Percentiles rank a stretch among this genome's conserved stretches.
phyloP scores from a whole-genome alignment of 2,797 vertebrate genomes.

The Cuculus canorus region DNA sequence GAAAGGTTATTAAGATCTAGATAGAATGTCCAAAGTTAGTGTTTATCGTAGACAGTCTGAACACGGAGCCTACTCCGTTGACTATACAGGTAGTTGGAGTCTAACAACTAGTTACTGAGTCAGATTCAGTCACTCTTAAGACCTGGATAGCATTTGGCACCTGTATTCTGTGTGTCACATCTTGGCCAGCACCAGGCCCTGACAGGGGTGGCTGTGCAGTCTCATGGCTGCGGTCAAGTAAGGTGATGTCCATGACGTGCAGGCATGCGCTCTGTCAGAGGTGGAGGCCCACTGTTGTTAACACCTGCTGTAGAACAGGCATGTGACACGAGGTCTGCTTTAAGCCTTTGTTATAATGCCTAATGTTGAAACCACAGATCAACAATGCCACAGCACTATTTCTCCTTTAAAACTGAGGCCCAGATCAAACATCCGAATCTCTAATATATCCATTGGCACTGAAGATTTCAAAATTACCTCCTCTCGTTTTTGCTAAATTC shows the following conservation, averaged over 20 bases:
- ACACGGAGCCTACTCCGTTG: not conserved
- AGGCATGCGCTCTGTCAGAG: not conserved
- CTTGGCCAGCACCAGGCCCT: not conserved
- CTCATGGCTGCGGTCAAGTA: not conserved
- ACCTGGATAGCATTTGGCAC: not conserved
- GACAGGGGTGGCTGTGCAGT: not conserved
- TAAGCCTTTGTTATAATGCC: rapidly evolving
- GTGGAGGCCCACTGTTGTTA: not conserved
- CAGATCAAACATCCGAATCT: not conserved
- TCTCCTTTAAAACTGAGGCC: not conserved
- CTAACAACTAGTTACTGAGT: not conserved
- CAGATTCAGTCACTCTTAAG: rapidly evolving
- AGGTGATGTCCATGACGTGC: too few species aligned
- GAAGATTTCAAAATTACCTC: not conserved
- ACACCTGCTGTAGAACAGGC: not conserved
- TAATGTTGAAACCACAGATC: not conserved
- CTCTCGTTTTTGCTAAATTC: not conserved
- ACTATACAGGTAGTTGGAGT: not conserved
- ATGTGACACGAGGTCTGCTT: rapidly evolving
- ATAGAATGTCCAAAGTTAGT: not conserved
- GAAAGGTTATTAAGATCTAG: not conserved
- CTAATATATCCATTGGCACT: not conserved
- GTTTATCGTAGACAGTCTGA: not conserved
- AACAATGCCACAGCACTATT: not conserved
- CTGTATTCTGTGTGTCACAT: not conserved